Base-by-base conservation (phyloP, 2,888 invertebrate species). In the Aphidius colemani region DNA sequence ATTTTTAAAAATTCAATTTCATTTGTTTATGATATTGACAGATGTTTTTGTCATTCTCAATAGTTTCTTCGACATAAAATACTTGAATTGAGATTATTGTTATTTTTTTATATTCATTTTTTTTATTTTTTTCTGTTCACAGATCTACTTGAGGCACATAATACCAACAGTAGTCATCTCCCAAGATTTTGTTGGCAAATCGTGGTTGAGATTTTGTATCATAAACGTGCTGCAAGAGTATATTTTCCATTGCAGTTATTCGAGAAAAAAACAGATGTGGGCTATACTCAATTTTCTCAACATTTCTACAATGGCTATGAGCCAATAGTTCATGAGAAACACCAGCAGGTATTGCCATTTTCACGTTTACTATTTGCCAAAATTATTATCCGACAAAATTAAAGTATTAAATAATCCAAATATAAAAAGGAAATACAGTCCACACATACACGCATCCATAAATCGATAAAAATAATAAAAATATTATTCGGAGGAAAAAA, bases 211-310 rank as follows among this genome's bases (percentile, higher is more conserved):
- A 30, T 45, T 13, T 11, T 13, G 44, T 18, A 18, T 13, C 43
- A 44, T 44, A 41, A 56, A 56, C 18, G 44, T n/a, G 53, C 55
- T 13, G 6, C 44, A 41, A 44, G 55, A 30, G 56, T 45, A 55
- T 55, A 48, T 61, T 48, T 46, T 55, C 60, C 44, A 49, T 56
- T 57, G 13, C 56, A 62, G 57, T 62, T 62, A 62, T 56, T 62
- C 10, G 43, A 57, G n/a, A 62, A 30, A 30, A 57, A 44, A 50
- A 39, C 46, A 10, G 46, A 46, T 57, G 30, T 55, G 48, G 55
- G 55, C 62, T 62, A 62, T 62, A 62, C 57, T 57, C 57, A 45
- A 13, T 18, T 30, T 30, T 30, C 30, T 30, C 30, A 30, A 30
- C 30, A 30, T 44, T 49, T 41, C 46, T 11, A 39, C 9, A 9